Percentiles rank a stretch among this genome's conserved stretches.
These are phyloP conservation scores for Carpatolechia fugitivella DNA, from an alignment of 2,888 invertebrate genomes.

Conservation along the genomic window DNA sequence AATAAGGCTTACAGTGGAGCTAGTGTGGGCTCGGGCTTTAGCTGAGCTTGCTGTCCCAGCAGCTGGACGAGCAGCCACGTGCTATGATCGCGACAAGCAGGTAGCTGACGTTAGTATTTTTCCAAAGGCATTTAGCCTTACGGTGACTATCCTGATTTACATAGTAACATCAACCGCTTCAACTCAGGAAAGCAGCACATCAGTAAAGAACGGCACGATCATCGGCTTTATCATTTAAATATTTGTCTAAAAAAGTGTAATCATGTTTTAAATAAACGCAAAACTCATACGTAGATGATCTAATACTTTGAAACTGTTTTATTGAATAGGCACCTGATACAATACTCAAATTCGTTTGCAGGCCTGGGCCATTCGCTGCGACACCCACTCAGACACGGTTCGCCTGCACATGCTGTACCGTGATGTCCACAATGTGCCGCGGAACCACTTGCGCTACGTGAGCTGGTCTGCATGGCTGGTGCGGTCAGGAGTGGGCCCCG, in stretches of 20 bases:
- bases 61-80: constrained; percentile 79
- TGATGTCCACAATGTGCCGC: constrained; percentile 87
- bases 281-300: too few species aligned
- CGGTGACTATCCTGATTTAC: background rate
- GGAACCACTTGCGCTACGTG: constrained; percentile 85
- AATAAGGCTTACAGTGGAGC: constrained; percentile 84
- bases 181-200: background rate
- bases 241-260: too few species aligned
- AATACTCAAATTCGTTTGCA: constrained; percentile 31
- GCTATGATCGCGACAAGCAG: constrained; percentile 88
- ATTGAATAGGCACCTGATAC: too few species aligned
- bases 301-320: too few species aligned
- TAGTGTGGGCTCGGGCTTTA: constrained; percentile 84
- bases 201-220: too few species aligned
- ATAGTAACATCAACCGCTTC: background rate
- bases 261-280: too few species aligned
- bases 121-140: background rate
- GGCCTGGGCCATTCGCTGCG: constrained; percentile 88
- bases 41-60: constrained; percentile 77
- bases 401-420: constrained; percentile 86
- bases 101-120: constrained; percentile 5
- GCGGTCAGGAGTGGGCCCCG: constrained; percentile 70
- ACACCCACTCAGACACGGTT: constrained; percentile 87
- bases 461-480: constrained; percentile 86
- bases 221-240: too few species aligned